Conservation (phyloP, 2,797 vertebrate species). For the Coendou prehensilis region DNA sequence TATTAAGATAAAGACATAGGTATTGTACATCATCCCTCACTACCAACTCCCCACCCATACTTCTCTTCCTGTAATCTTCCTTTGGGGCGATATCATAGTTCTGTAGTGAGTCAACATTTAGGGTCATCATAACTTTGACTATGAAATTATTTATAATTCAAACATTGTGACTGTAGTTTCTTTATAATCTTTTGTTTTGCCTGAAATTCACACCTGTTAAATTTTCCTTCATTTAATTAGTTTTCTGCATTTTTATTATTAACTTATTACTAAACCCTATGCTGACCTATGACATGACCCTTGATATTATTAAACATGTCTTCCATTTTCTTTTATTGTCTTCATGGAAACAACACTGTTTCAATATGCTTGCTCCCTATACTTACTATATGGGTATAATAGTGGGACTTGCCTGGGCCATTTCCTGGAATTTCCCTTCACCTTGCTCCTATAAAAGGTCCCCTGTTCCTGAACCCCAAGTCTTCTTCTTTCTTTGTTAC, state of each 20-base stretch:
- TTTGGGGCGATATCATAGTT: not conserved
- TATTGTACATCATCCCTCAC: not conserved
- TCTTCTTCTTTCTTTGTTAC: not conserved
- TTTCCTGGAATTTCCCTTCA: not conserved
- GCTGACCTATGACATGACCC: not conserved
- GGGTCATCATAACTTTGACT: not conserved
- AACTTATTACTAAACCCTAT: not conserved
- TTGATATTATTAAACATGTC: not conserved
- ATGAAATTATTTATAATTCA: not conserved
- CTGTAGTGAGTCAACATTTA: not conserved
- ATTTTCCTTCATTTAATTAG: conserved; percentile 5
- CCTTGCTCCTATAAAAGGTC: not conserved
- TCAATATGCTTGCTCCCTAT: not conserved
- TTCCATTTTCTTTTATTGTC: not conserved
- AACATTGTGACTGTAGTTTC: not conserved
- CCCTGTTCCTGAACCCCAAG: not conserved
- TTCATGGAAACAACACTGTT: not conserved
- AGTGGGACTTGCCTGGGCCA: not conserved
- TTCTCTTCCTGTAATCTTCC: not conserved
- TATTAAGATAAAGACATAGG: not conserved
- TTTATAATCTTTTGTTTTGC: not conserved
- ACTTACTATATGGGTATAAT: not conserved
- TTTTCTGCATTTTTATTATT: not conserved
- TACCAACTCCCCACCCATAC: not conserved
- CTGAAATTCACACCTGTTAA: not conserved